These are phyloP conservation scores for Nemopilema nomurai DNA, from an alignment of 30 jellyfish, hydroid and myxozoan genomes.

Conservation along the genomic window DNA sequence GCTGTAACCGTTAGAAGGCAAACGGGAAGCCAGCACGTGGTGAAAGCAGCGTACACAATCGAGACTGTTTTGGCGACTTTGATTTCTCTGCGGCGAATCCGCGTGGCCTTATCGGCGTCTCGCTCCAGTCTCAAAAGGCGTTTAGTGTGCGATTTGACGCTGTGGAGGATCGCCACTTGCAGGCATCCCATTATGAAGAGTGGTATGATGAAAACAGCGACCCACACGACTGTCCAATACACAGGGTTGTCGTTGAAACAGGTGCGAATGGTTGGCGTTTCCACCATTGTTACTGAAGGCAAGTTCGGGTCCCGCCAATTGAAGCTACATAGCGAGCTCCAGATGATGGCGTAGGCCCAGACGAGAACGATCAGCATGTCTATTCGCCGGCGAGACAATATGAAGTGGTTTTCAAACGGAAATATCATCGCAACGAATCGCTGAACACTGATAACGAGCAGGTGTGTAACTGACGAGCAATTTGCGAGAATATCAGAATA, in stretches of 20 bases:
- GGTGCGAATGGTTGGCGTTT: constrained; percentile 19
- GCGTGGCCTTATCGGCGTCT: constrained; percentile 34
- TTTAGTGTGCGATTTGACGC: constrained; percentile 67
- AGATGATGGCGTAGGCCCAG: constrained; percentile 69
- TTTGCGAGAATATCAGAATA: constrained; percentile 66
- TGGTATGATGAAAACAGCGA: constrained; percentile 70
- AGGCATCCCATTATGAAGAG: constrained; percentile 72
- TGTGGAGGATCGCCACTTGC: constrained; percentile 55
- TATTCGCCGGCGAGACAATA: constrained; percentile 43
- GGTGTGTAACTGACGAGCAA: constrained; percentile 82
- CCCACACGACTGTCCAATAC: constrained; percentile 66
- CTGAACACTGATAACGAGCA: constrained; percentile 59
- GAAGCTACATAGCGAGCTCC: constrained; percentile 64
- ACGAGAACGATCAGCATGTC: constrained; percentile 49
- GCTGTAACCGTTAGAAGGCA: constrained; percentile 62
- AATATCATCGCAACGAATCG: constrained; percentile 67
- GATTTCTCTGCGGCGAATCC: constrained; percentile 62
- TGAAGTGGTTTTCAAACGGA: constrained; percentile 55
- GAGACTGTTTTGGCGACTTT: constrained; percentile 71
- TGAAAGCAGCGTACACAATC: constrained; percentile 81
- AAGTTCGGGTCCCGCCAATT: constrained; percentile 54
- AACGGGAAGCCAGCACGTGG: constrained; percentile 79
- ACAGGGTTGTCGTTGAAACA: constrained; percentile 66
- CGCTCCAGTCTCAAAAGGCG: constrained; percentile 50
- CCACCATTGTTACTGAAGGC: constrained; percentile 20